phyloP scores from a whole-genome alignment of 35 echinoderm and acorn worm genomes.

The Apostichopus californicus region DNA sequence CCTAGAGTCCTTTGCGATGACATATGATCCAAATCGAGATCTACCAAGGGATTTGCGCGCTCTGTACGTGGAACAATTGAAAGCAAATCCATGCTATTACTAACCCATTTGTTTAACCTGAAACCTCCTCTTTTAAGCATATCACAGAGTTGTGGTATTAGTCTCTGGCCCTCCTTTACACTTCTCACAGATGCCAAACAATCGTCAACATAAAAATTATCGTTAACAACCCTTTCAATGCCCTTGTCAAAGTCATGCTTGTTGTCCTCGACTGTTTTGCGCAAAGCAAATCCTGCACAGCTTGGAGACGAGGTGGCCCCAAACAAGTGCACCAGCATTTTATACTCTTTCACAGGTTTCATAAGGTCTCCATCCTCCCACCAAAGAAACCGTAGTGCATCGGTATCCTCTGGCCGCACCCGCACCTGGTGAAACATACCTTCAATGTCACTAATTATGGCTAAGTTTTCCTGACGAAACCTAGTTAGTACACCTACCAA shows the following conservation, averaged over 20 bases:
- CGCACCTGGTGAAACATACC: not conserved
- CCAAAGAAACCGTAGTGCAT: conserved; percentile 47
- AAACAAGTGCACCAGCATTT: conserved; percentile 66
- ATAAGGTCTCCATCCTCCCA: conserved; percentile 55
- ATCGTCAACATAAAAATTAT: conserved; percentile 62
- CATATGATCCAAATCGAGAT: conserved; percentile 60
- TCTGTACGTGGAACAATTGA: conserved; percentile 24
- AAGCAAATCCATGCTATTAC: conserved; percentile 38
- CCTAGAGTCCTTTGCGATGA: conserved; percentile 48
- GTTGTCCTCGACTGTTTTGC: conserved; percentile 6
- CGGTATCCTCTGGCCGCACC: not conserved
- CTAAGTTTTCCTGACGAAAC: too few relatives aligned
- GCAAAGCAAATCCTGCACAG: conserved; percentile 55
- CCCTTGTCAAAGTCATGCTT: not conserved
- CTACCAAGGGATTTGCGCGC: conserved; percentile 47
- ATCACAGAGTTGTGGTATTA: too few relatives aligned
- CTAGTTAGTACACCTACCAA: too few relatives aligned
- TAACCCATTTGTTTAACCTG: conserved; percentile 58
- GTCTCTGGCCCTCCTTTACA: too few relatives aligned
- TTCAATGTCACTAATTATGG: not conserved
- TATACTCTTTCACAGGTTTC: conserved; percentile 1
- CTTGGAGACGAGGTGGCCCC: conserved; percentile 18
- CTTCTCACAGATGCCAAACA: too few relatives aligned
- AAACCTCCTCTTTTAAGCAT: conserved; percentile 12
- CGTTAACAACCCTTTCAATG: not conserved